Conservation (phyloP, 1,140 invertebrate species). For the Cheumatopsyche charites region DNA sequence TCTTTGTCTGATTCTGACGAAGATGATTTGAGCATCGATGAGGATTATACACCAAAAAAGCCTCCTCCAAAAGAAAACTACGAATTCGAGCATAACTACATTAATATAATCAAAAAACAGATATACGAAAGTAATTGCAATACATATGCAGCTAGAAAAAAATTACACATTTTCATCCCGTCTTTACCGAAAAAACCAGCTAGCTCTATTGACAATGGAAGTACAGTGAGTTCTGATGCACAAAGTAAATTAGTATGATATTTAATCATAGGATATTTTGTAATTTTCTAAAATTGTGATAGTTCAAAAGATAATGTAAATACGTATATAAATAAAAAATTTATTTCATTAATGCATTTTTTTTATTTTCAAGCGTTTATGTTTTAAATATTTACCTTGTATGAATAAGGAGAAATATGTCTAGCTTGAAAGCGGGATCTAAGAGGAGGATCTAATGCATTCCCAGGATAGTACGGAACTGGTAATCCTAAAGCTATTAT, state of each 20-base stretch:
- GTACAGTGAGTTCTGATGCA: not conserved
- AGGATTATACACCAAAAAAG: conserved; percentile 19
- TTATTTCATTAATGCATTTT: too few species aligned
- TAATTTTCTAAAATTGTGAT: not conserved
- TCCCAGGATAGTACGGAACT: conserved; percentile 87
- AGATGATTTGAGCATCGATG: conserved; percentile 1
- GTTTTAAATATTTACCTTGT: too few species aligned
- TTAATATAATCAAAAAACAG: conserved; percentile 57
- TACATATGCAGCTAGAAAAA: conserved; percentile 56
- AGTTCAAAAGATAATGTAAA: too few species aligned
- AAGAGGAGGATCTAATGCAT: conserved; percentile 94
- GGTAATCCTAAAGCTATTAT: conserved; percentile 91
- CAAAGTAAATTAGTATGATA: too few species aligned
- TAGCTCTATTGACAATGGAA: conserved; percentile 3
- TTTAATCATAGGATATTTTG: too few species aligned
- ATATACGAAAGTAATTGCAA: conserved; percentile 48
- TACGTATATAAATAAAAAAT: too few species aligned
- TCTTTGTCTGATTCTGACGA: conserved; percentile 20
- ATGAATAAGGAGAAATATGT: conserved; percentile 71
- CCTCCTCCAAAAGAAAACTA: not conserved
- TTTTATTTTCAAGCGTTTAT: too few species aligned
- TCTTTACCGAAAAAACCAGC: conserved; percentile 59
- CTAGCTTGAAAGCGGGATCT: conserved; percentile 93
- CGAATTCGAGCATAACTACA: conserved; percentile 56
- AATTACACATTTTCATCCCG: conserved; percentile 74